Evolutionary conservation across 2,888 invertebrate species (phyloP).

Genomic region (Yponomeuta evonymella): DNA sequence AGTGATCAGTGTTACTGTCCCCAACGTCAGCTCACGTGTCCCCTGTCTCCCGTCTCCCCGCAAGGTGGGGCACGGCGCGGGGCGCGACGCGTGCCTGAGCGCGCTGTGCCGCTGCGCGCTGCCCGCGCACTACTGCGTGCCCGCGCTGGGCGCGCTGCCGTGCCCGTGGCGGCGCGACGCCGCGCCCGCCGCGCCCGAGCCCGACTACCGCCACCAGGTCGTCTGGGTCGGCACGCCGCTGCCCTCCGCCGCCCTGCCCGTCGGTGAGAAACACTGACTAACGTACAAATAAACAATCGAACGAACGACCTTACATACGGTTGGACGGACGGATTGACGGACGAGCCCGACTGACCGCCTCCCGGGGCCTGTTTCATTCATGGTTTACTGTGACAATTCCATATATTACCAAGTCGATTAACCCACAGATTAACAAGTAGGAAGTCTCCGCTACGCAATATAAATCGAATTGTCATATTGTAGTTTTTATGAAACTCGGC

Average conservation of each 20-base stretch:
- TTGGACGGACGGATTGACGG: too few species aligned
- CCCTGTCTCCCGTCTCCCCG: background rate
- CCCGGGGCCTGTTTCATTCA: slow-evolving; percentile 12
- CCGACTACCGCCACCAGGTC: slow-evolving; percentile 93
- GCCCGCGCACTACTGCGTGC: slow-evolving; percentile 95
- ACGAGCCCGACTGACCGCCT: slow-evolving; percentile 86
- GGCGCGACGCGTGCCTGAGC: slow-evolving; percentile 95
- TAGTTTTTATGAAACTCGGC: too few species aligned
- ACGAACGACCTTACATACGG: too few species aligned
- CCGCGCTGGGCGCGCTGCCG: slow-evolving; percentile 89
- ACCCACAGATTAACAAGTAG: too few species aligned
- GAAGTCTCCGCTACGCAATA: too few species aligned
- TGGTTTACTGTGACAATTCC: too few species aligned
- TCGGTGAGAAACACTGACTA: slow-evolving; percentile 55
- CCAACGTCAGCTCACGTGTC: too few species aligned
- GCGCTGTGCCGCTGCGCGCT: slow-evolving; percentile 97
- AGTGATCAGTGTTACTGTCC: too few species aligned
- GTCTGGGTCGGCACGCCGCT: slow-evolving; percentile 97
- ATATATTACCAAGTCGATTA: too few species aligned
- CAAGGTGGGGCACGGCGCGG: slow-evolving; percentile 69
- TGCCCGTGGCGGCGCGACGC: slow-evolving; percentile 95
- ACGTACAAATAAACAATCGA: too few species aligned
- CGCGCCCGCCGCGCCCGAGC: slow-evolving; percentile 80
- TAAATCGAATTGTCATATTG: too few species aligned
- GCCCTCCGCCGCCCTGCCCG: slow-evolving; percentile 87